Evolutionary conservation across 2,113 vertebrate species (phyloP).

Genomic region (Colossoma macropomum): DNA sequence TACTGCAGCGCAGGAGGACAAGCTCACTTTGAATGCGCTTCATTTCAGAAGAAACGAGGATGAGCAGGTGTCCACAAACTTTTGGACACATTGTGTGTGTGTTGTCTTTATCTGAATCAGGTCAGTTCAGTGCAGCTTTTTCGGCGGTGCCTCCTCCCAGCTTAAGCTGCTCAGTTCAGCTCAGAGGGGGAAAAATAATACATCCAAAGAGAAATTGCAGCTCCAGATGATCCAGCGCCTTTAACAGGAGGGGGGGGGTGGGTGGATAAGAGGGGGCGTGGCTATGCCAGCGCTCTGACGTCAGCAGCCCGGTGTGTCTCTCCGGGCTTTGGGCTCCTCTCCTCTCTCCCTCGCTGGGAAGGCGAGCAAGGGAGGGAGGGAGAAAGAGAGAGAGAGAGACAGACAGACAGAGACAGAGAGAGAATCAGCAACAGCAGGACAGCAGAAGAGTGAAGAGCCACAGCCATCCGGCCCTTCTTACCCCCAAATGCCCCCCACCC

Average conservation of each 20-base stretch:
- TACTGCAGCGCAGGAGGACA: no score
- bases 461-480: no score
- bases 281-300: slow-evolving; percentile 48
- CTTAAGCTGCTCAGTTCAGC: slow-evolving; percentile 1
- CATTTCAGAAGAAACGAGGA: no score
- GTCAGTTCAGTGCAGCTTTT: neutral
- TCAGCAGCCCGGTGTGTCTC: slow-evolving; percentile 50
- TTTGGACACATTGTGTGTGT: no score
- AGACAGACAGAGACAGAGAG: slow-evolving; percentile 57
- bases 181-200: neutral
- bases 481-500: slow-evolving; percentile 40
- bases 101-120: neutral
- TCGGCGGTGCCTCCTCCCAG: neutral
- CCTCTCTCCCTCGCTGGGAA: slow-evolving; percentile 48
- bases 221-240: slow-evolving; percentile 13
- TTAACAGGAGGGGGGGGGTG: slow-evolving; percentile 21
- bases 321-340: slow-evolving; percentile 42
- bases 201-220: neutral
- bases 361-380: slow-evolving; percentile 42
- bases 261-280: slow-evolving; percentile 42
- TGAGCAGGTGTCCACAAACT: no score
- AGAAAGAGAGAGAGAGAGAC: slow-evolving; percentile 39
- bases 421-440: neutral
- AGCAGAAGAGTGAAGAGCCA: neutral
- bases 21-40: no score